Conservation (phyloP, 2,797 vertebrate genomes). For the Xiphophorus birchmanni region DNA sequence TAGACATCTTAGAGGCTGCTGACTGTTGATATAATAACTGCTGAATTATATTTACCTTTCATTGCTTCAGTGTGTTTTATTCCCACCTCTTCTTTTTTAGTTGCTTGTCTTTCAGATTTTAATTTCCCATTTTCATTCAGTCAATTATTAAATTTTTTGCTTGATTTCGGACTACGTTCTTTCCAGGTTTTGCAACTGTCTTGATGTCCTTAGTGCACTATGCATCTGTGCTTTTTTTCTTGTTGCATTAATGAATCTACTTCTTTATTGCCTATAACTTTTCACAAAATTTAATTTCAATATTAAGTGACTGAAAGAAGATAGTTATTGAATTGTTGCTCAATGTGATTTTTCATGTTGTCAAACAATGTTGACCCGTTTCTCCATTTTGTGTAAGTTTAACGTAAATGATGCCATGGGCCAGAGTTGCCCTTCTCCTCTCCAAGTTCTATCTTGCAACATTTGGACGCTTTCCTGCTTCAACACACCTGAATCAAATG, state of each 20-base stretch:
- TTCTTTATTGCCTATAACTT: background rate
- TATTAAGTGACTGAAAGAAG: background rate
- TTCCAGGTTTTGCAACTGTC: background rate
- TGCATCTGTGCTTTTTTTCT: too few relatives aligned
- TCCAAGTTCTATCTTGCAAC: background rate
- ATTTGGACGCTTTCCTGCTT: background rate
- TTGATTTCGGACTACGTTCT: background rate
- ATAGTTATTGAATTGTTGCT: background rate
- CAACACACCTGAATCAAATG: background rate
- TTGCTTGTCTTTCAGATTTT: background rate
- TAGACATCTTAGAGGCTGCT: background rate
- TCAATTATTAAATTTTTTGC: background rate
- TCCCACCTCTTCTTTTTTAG: background rate
- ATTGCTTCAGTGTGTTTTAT: background rate
- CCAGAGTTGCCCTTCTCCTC: background rate
- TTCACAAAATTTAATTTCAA: background rate
- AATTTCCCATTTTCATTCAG: background rate
- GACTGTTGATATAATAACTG: background rate
- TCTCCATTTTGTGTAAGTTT: background rate
- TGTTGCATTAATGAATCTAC: too few relatives aligned
- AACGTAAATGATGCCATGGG: background rate
- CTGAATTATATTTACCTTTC: background rate
- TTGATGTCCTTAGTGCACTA: background rate
- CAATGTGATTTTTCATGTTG: background rate
- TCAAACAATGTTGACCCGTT: background rate